Evolutionary conservation across 2,113 vertebrate species (phyloP), one percentile per base, ranked within the genome.

Genomic region (Caracal caracal): DNA sequence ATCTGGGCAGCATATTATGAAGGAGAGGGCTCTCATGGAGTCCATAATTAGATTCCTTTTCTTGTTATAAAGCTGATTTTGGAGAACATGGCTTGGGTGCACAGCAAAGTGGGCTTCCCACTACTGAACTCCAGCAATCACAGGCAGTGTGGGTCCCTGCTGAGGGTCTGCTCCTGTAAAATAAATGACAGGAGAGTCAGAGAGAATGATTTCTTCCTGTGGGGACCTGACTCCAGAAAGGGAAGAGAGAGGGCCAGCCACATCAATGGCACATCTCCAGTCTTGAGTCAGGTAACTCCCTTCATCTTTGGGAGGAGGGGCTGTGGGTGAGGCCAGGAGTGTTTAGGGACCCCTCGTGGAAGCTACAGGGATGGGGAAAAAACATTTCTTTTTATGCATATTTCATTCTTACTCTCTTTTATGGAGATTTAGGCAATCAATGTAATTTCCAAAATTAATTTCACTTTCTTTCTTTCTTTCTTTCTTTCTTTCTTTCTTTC

Each of bases 401-500:
- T 28, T 35, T 17, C 4, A 65, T 26, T 59, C 56, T 59, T 75
- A 53, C 65, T 90, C 16, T 87, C 26, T 5, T 85, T 85, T 56
- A 71, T 40, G 43, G 73, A 71, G 33, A 85, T 63, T 85, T 70
- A 75, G 30, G 11, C 40, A 47, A 47, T 87, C 63, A 70, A 35
- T 47, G 22, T 47, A 20, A 51, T 89, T 94, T 73, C 33, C 17
- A 82, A 68, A 96, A 56, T 70, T 93, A 95, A 63, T 73, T 56
- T 7, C n/a, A 20, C 83, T 82, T 93, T 59, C 16, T 35, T 79
- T 88, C 49, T 47, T 30, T 6, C 28, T 30, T 35, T 20, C 13
- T 22, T 20, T 35, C 9, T n/a, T 7, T 22, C 22, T 61, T 24
- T 24, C 10, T 26, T 17, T 68, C n/a, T 40, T 12, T 73, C 20